Evolutionary conservation across 2,888 invertebrate species (phyloP), one percentile per base, ranked within the genome.

Genomic region (Alloscopus bannaensis): DNA sequence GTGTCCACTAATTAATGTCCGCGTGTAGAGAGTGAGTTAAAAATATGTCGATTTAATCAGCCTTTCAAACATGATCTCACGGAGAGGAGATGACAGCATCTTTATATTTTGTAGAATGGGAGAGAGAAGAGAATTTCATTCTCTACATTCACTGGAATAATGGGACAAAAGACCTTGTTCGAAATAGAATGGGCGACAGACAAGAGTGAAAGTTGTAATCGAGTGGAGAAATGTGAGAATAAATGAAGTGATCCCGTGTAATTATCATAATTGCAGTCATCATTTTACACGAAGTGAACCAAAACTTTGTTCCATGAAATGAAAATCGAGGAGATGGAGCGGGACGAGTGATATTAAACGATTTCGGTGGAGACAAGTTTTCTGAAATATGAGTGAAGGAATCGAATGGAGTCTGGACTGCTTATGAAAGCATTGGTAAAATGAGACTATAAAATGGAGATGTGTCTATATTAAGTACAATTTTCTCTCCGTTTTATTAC

Each of bases 1-100:
- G 26, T 66, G 75, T 77, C 64, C 62, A 62, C 70, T 77, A 77
- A 77, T 77, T 77, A 77, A 69, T 64, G 69, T 55, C 52, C 69
- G 3, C 64, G 68, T 76, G 28, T 31, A n/a, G 50, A 29, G 29
- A 29, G 16, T 47, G 18, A 16, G 50, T 57, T 28, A 45, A 64
- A 22, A 64, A 36, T 64, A 40, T 62, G 64, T 64, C 64, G 64
- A 75, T 75, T 75, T 66, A 75, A 75, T 75, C 66, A 64, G 8
- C 1, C 31, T 52, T 24, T 52, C 16, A 52, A 52, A 52, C 52
- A 52, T 22, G 52, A 52, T 52, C 20, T 52, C 52, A 52, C 20
- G 50, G 52, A 40, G 59, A 59, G 20, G 24, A 45, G 36, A 45
- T 4, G 28, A 64, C 55, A 24, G 24, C 22, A 18, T 22, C 26